Evolutionary conservation across 1,140 invertebrate genomes (phyloP).

Genomic region (Heterodera carotae): DNA sequence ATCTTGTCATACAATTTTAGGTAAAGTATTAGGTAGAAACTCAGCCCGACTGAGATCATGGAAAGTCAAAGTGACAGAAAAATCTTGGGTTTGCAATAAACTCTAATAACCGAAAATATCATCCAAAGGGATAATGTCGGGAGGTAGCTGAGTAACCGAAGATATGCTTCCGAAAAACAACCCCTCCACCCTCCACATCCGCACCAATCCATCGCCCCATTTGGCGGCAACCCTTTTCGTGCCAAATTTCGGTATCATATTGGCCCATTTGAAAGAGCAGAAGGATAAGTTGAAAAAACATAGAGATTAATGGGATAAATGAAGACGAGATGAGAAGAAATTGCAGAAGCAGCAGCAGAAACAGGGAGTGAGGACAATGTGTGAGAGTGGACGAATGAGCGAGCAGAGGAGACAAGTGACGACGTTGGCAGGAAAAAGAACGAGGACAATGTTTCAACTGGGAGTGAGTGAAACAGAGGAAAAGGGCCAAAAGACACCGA

Average conservation of each 20-base stretch:
- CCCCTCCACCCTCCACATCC: not conserved
- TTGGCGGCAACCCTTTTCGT: not conserved
- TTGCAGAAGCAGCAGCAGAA: not conserved
- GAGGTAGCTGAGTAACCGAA: no score
- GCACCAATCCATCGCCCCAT: not conserved
- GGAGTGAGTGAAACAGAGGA: not conserved
- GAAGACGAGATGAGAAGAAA: not conserved
- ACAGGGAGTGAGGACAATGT: not conserved
- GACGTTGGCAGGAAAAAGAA: slow-evolving; percentile 3
- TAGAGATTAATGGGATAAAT: not conserved
- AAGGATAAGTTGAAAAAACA: not conserved
- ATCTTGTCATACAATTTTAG: no score
- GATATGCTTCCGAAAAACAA: not conserved
- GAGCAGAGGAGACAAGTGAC: not conserved
- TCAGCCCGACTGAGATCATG: no score
- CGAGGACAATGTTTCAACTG: not conserved
- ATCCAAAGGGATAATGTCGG: no score
- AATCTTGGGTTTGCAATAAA: no score
- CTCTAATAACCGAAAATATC: no score
- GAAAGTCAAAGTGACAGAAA: no score
- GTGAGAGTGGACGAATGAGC: not conserved
- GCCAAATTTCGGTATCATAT: not conserved
- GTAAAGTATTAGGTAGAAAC: no score
- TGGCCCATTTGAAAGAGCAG: not conserved
- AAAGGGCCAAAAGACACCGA: not conserved